Conservation (phyloP, 2,888 invertebrate species). For the Andrena bicolor region DNA sequence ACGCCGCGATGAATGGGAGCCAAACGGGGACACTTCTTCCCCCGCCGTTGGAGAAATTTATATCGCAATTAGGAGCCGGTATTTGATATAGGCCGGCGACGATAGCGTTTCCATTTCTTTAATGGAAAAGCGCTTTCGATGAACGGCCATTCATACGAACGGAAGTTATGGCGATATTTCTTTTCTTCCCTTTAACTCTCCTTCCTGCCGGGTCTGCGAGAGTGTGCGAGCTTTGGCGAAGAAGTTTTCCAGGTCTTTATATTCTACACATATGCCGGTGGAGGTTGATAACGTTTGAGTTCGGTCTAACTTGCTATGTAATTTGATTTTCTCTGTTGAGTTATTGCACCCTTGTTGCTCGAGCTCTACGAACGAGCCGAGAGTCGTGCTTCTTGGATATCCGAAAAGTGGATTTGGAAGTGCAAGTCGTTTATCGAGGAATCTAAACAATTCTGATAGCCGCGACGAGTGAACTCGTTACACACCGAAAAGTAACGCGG, state of each 20-base stretch:
- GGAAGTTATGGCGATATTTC: slow-evolving; percentile 30
- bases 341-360: not conserved
- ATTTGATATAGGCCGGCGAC: slow-evolving; percentile 33
- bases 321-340: too few relatives aligned
- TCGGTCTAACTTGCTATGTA: too few relatives aligned
- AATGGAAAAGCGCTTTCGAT: slow-evolving; percentile 48
- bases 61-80: slow-evolving; percentile 52
- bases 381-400: not conserved
- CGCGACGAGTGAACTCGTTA: slow-evolving; percentile 61
- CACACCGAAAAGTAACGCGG: slow-evolving; percentile 60
- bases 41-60: slow-evolving; percentile 37
- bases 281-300: too few relatives aligned
- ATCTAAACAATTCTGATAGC: slow-evolving; percentile 33
- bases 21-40: slow-evolving; percentile 43
- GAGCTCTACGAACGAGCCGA: not conserved
- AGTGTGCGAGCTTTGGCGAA: not conserved
- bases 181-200: not conserved
- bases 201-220: too few relatives aligned
- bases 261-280: not conserved
- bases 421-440: slow-evolving; percentile 10
- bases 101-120: slow-evolving; percentile 35
- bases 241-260: not conserved
- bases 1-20: slow-evolving; percentile 45
- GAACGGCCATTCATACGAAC: slow-evolving; percentile 23
- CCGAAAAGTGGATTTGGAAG: not conserved